Conservation (phyloP, 2,113 vertebrate genomes). For the Sorex fumeus region DNA sequence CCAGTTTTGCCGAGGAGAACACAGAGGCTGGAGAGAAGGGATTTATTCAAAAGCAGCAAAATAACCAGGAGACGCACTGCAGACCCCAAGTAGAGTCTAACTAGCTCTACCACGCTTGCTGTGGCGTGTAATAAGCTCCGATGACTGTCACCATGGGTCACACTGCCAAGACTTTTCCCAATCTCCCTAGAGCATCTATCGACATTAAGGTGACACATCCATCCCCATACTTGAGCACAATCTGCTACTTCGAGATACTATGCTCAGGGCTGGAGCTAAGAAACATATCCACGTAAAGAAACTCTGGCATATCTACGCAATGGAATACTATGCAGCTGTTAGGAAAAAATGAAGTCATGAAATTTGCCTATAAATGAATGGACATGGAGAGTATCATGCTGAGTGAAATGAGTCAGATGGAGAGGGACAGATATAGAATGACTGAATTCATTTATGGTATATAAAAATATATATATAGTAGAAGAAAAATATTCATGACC, state of each 20-base stretch:
- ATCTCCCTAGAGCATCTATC: background rate
- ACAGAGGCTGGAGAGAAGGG: constrained; percentile 18
- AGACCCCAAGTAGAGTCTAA: background rate
- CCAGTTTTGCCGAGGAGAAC: constrained; percentile 58
- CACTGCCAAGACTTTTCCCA: constrained; percentile 6
- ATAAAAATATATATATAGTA: no score
- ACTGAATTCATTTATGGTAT: no score
- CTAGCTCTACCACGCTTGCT: background rate
- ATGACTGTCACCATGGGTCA: constrained; percentile 17
- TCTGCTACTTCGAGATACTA: constrained; percentile 6
- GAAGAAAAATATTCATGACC: no score
- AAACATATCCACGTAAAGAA: no score
- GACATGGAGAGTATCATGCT: no score
- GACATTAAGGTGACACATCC: constrained; percentile 19
- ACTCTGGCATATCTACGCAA: no score
- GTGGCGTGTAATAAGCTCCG: no score
- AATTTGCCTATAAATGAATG: no score
- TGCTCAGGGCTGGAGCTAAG: background rate
- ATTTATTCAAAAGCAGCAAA: constrained; percentile 61
- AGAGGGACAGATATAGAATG: no score
- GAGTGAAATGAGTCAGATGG: no score
- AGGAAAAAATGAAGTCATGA: no score
- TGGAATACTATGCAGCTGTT: no score
- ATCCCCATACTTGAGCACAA: background rate
- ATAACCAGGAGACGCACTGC: constrained; percentile 50